A percentile compares a stretch with the other conserved stretches of the same genome.
These are phyloP conservation scores for Lytechinus variegatus DNA, from an alignment of 35 echinoderm and acorn worm genomes.

Conservation along the genomic window DNA sequence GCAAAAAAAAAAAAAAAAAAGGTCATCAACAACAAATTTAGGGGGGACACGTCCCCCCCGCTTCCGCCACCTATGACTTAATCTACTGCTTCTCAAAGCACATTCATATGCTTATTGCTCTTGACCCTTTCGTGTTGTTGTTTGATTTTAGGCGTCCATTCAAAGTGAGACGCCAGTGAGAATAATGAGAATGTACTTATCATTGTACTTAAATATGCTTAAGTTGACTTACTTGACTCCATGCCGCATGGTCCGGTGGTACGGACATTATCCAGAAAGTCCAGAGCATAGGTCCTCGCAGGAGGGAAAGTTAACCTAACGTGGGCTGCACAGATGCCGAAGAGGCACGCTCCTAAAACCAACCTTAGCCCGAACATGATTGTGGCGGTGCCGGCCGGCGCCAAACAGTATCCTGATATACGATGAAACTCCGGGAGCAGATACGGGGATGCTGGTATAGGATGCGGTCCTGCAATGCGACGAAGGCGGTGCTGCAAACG, in stretches of 20 bases:
- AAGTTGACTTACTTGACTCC: conserved; percentile 68
- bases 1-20: too few relatives aligned
- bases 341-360: background rate
- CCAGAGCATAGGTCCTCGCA: conserved; percentile 74
- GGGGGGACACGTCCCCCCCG: too few relatives aligned
- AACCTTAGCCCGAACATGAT: conserved; percentile 26
- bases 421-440: background rate
- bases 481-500: background rate
- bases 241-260: conserved; percentile 84
- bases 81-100: too few relatives aligned
- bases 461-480: background rate
- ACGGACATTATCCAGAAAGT: conserved; percentile 85
- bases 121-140: too few relatives aligned
- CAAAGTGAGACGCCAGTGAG: too few relatives aligned
- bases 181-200: too few relatives aligned
- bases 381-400: background rate
- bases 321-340: conserved; percentile 64
- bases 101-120: too few relatives aligned
- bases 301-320: conserved; percentile 82
- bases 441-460: background rate
- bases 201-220: background rate
- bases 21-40: too few relatives aligned
- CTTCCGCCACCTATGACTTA: too few relatives aligned
- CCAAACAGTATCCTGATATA: background rate
- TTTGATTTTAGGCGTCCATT: too few relatives aligned